Percentiles rank a stretch among this genome's conserved stretches.
These are phyloP conservation scores for Rhea americana DNA, from an alignment of 2,113 vertebrate genomes.

Conservation along the genomic window DNA sequence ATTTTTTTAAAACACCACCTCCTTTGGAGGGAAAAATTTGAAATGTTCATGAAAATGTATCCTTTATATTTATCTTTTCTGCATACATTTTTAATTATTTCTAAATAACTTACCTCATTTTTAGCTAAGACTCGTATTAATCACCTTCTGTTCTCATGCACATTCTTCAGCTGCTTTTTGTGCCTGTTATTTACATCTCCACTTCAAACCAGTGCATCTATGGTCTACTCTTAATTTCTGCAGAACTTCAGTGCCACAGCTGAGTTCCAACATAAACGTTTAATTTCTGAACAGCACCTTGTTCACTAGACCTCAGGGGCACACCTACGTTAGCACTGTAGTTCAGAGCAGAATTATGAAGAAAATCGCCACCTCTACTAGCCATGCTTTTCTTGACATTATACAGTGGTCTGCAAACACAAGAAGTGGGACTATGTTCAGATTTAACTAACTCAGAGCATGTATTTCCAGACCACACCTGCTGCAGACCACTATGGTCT, in stretches of 20 bases:
- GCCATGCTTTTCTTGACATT: neutral
- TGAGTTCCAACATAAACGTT: neutral
- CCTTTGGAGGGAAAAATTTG: neutral
- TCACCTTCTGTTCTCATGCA: neutral
- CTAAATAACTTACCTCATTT: neutral
- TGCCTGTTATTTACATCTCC: neutral
- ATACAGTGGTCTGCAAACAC: neutral
- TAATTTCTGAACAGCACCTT: neutral
- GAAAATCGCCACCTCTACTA: neutral
- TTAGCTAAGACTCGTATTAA: neutral
- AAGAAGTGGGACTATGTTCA: neutral
- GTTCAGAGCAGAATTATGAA: neutral
- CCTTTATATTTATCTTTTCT: neutral
- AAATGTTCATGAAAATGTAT: neutral
- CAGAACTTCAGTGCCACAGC: neutral
- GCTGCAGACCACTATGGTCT: rapidly evolving
- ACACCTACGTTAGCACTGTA: neutral
- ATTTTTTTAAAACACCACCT: neutral
- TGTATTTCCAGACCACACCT: neutral
- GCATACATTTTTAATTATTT: neutral
- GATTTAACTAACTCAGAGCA: neutral
- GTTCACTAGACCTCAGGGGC: neutral
- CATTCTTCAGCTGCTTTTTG: conserved; percentile 25
- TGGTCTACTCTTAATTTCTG: neutral
- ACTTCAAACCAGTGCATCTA: neutral